Evolutionary conservation across 2,113 vertebrate species (phyloP).

Genomic region (Corydoras maculifer): DNA sequence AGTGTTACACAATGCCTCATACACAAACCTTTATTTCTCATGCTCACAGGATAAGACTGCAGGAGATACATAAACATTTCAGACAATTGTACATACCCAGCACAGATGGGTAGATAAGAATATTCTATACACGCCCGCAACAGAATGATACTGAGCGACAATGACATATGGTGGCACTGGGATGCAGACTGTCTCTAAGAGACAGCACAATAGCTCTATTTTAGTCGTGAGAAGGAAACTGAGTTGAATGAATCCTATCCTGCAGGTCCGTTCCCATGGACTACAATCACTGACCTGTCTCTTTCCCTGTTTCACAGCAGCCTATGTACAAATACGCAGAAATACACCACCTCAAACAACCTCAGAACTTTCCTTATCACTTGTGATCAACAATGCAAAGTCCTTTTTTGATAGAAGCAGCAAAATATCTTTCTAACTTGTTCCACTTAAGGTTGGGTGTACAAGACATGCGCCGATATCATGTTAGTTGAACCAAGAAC

Average conservation of each 20-base stretch:
- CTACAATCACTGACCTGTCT: constrained; percentile 43
- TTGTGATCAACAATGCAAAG: too few relatives aligned
- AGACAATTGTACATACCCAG: constrained; percentile 6
- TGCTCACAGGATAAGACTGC: background rate
- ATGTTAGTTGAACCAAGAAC: too few relatives aligned
- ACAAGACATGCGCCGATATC: too few relatives aligned
- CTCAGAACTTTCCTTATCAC: background rate
- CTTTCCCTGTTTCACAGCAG: constrained; percentile 14
- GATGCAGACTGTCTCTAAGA: constrained; percentile 76
- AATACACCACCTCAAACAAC: background rate
- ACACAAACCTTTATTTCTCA: constrained; percentile 24
- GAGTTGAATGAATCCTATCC: constrained; percentile 99
- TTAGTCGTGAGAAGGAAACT: constrained; percentile 93
- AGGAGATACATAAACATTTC: constrained; percentile 7
- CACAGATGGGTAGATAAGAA: constrained; percentile 21
- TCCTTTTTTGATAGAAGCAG: too few relatives aligned
- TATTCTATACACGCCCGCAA: constrained; percentile 69
- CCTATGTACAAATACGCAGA: constrained; percentile 21
- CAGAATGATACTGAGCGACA: constrained; percentile 78
- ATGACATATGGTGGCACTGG: constrained; percentile 63
- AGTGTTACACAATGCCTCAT: constrained; percentile 11
- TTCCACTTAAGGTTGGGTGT: too few relatives aligned
- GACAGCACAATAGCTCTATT: constrained; percentile 99
- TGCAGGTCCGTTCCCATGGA: constrained; percentile 98
- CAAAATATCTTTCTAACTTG: too few relatives aligned